Base-by-base conservation (phyloP, 2,113 vertebrate genomes). In the Cyanocitta stelleri region DNA sequence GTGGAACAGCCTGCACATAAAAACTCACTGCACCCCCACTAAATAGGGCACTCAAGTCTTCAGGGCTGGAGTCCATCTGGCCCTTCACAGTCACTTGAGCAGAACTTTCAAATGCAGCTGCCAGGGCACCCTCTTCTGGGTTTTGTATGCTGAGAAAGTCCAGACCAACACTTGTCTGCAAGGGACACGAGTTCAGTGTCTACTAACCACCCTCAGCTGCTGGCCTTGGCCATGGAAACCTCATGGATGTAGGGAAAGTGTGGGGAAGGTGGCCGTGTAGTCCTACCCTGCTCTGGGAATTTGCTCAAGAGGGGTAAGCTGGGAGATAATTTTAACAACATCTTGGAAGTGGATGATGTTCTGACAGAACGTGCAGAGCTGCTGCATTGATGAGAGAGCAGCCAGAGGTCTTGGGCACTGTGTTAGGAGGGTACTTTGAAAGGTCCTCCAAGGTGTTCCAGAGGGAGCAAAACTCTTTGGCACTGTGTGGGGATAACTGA, bases 21-120 rank as follows among this genome's bases (percentile, higher is more conserved):
- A 64, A 68, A 27, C 48, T 93, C 5, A 0, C 59, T 59, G 41
- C 6, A 4, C 63, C 54, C 62, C 21, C 24, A 15, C 78, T 88
- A 77, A 95, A 94, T 17, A 93, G 91, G 87, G 43, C 94, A 88
- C 81, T 94, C 4, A 5, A 11, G 37, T 87, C 85, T 94, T 49
- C 63, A 91, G 85, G 81, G 87, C 81, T 93, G 58, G 63, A 73
- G 73, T 87, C 89, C 71, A 62, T 93, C 91, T 95, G 95, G 78
- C 71, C 77, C 59, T 79, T 76, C 49, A 41, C 66, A 82, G 84
- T 72, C 80, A 72, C 64, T 93, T 93, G 20, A 82, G 54, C 77
- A 89, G 62, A 85, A 39, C 76, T 92, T 92, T 63, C 77, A 91
- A 46, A 73, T 3, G 22, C 93, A 85, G 73, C 80, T 95, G 77